Evolutionary conservation across 2,113 vertebrate species (phyloP).

Genomic region (Archilochus colubris): DNA sequence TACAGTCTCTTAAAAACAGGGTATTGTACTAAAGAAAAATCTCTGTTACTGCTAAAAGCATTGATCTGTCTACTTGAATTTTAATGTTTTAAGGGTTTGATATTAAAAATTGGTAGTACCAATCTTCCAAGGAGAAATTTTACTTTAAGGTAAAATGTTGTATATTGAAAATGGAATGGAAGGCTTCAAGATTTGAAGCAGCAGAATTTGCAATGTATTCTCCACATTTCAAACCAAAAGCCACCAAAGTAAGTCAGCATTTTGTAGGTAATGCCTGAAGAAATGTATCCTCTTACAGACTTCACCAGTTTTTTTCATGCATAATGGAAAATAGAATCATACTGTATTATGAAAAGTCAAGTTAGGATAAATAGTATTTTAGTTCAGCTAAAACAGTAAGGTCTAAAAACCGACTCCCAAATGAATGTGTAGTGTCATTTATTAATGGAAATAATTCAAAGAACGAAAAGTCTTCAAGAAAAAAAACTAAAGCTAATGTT

Average conservation of each 20-base stretch:
- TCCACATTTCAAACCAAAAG: not conserved
- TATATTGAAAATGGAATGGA: not conserved
- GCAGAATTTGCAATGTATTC: not conserved
- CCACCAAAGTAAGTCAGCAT: not conserved
- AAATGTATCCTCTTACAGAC: not conserved
- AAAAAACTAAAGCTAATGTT: not conserved
- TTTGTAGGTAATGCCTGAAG: not conserved
- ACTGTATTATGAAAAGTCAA: not conserved
- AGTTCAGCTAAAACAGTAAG: no score
- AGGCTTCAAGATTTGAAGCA: not conserved
- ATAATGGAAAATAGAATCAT: not conserved
- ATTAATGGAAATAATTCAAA: not conserved
- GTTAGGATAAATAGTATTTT: not conserved
- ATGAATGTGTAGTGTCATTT: not conserved
- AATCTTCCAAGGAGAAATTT: not conserved
- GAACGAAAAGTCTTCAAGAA: not conserved
- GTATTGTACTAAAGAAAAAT: not conserved
- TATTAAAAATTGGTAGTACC: not conserved
- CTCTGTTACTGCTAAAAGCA: not conserved
- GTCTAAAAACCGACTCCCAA: not conserved
- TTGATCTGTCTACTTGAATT: not conserved
- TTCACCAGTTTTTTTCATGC: not conserved
- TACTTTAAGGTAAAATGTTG: not conserved
- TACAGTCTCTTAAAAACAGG: not conserved
- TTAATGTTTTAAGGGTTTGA: not conserved